Percentiles rank a stretch among this genome's conserved stretches.
Evolutionary conservation across 2,888 invertebrate genomes (phyloP).

Genomic region (Cheilosia grossa): DNA sequence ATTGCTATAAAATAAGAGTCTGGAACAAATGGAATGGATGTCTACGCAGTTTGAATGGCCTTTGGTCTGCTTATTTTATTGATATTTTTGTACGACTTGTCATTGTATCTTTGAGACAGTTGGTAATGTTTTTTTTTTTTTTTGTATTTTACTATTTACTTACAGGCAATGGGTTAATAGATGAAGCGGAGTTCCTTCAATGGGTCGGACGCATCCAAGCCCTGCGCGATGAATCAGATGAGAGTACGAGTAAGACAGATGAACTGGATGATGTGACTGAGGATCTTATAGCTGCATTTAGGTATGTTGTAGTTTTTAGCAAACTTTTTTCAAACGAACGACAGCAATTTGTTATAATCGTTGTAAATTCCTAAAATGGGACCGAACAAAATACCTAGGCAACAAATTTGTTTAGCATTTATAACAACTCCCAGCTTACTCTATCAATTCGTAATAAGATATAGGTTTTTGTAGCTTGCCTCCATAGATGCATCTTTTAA

Average conservation of each 20-base stretch:
- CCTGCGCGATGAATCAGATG: slow-evolving; percentile 86
- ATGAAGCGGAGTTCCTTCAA: slow-evolving; percentile 90
- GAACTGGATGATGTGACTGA: slow-evolving; percentile 88
- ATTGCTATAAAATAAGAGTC: slow-evolving; percentile 25
- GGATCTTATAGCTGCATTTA: slow-evolving; percentile 94
- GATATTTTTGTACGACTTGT: slow-evolving; percentile 21
- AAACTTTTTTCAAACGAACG: background rate
- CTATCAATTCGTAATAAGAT: too few species aligned
- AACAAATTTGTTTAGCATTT: too few species aligned
- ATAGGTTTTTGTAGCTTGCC: too few species aligned
- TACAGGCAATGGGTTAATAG: slow-evolving; percentile 89
- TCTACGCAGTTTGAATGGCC: background rate
- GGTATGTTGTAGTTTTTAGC: slow-evolving; percentile 81
- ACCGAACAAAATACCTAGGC: too few species aligned
- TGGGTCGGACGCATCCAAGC: slow-evolving; percentile 91
- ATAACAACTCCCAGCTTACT: too few species aligned
- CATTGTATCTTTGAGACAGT: background rate
- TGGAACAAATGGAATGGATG: too few species aligned
- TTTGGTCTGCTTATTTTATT: slow-evolving; percentile 3
- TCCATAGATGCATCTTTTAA: too few species aligned
- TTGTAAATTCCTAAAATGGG: too few species aligned
- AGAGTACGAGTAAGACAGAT: slow-evolving; percentile 82
- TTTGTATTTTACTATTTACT: slow-evolving; percentile 45
- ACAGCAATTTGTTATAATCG: too few species aligned
- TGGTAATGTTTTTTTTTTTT: slow-evolving; percentile 2